phyloP scores from a whole-genome alignment of 2,797 vertebrate species.

The Protonibea diacanthus region DNA sequence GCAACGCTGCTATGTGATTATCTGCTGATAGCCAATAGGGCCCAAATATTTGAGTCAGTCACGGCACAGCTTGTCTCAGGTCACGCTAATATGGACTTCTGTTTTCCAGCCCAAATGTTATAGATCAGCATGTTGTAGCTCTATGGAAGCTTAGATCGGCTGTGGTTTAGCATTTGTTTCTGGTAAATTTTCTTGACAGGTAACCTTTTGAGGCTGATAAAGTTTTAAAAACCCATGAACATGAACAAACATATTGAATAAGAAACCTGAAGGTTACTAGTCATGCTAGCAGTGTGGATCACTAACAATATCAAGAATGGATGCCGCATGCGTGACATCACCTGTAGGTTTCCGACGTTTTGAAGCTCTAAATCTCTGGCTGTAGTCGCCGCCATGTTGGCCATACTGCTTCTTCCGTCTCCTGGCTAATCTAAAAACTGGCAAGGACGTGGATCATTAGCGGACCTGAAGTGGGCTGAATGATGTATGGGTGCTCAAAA shows the following conservation, averaged over 20 bases:
- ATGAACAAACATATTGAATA: background rate
- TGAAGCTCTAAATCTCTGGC: too few relatives aligned
- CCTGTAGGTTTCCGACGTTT: too few relatives aligned
- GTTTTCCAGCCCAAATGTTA: conserved; percentile 1
- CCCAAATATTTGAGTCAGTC: conserved; percentile 15
- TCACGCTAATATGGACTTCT: background rate
- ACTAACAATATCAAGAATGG: too few relatives aligned
- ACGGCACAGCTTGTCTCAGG: conserved; percentile 3
- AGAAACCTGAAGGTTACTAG: background rate
- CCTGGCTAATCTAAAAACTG: too few relatives aligned
- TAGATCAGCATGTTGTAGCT: background rate
- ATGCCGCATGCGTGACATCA: too few relatives aligned
- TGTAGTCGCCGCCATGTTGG: too few relatives aligned
- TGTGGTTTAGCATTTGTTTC: background rate
- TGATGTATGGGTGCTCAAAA: too few relatives aligned
- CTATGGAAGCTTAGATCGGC: background rate
- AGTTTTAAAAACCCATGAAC: background rate
- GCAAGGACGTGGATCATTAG: too few relatives aligned
- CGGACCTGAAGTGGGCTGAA: too few relatives aligned
- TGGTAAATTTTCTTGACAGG: background rate
- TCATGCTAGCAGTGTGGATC: background rate
- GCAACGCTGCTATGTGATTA: conserved; percentile 18
- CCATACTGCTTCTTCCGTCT: too few relatives aligned
- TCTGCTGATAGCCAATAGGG: conserved; percentile 8
- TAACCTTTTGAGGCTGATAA: background rate